These are phyloP conservation scores for Reticulitermes speratus DNA, from an alignment of 1,140 invertebrate genomes.

Conservation along the genomic window DNA sequence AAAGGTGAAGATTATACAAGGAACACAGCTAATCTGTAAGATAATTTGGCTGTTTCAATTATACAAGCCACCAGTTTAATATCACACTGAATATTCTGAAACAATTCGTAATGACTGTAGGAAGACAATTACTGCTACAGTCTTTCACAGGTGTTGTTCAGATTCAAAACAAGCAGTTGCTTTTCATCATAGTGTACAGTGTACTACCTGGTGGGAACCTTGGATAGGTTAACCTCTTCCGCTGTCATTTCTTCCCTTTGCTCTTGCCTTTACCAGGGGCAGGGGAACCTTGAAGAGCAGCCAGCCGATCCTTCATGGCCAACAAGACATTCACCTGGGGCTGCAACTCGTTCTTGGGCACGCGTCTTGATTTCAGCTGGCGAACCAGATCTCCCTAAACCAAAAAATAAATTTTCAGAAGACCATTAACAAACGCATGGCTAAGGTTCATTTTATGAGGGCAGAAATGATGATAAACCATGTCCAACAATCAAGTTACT, in stretches of 20 bases:
- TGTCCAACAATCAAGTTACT: no score
- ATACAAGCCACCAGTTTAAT: not conserved
- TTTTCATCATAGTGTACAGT: not conserved
- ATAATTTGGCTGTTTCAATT: not conserved
- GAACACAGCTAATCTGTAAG: not conserved
- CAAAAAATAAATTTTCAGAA: not conserved
- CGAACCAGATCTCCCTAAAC: slow-evolving; percentile 70
- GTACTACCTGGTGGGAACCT: not conserved
- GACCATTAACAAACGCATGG: not conserved
- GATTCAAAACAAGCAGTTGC: not conserved
- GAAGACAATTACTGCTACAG: not conserved
- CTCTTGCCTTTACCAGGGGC: slow-evolving; percentile 27
- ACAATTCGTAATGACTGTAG: not conserved
- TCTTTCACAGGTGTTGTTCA: no score
- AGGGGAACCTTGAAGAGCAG: not conserved
- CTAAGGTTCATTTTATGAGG: not conserved
- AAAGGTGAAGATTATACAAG: no score
- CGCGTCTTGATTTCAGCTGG: slow-evolving; percentile 69
- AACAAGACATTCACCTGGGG: slow-evolving; percentile 72
- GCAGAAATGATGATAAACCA: not conserved
- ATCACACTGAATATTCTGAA: not conserved
- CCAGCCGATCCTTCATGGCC: slow-evolving; percentile 70
- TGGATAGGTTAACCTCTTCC: not conserved
- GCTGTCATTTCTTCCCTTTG: slow-evolving; percentile 26
- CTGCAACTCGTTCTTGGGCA: slow-evolving; percentile 70